These are phyloP conservation scores for Neoniphon sammara DNA, from an alignment of 2,797 vertebrate species.

Conservation along the genomic window DNA sequence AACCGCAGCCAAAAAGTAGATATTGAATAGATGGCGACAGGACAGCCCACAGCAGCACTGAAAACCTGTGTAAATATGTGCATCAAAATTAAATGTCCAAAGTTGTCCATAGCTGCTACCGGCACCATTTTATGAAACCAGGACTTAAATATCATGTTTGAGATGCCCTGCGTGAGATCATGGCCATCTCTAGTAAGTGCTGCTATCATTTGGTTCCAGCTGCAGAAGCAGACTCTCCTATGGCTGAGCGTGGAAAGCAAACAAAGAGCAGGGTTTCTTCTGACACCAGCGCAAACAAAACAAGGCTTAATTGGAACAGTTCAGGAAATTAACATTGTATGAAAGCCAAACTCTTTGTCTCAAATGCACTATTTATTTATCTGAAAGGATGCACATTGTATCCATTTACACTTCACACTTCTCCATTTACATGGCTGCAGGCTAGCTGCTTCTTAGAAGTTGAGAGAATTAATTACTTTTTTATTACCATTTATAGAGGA, in stretches of 20 bases:
- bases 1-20: too few species aligned
- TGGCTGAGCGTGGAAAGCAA: slow-evolving; percentile 35
- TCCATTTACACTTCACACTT: slow-evolving; percentile 75
- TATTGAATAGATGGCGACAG: too few species aligned
- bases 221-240: slow-evolving; percentile 40
- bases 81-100: too few species aligned
- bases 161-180: slow-evolving; percentile 38
- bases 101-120: too few species aligned
- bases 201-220: slow-evolving; percentile 55
- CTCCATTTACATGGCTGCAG: slow-evolving; percentile 82
- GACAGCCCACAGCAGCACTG: too few species aligned
- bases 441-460: slow-evolving; percentile 87
- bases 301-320: slow-evolving; percentile 69
- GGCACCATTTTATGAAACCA: too few species aligned
- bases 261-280: slow-evolving; percentile 55
- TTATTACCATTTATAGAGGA: slow-evolving; percentile 87
- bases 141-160: background rate
- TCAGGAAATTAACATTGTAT: slow-evolving; percentile 69
- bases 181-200: slow-evolving; percentile 60
- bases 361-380: slow-evolving; percentile 83
- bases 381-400: slow-evolving; percentile 91
- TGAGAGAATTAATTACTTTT: slow-evolving; percentile 93
- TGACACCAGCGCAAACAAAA: slow-evolving; percentile 69
- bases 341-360: slow-evolving; percentile 64
- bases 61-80: too few species aligned